Conservation (phyloP, 2,888 invertebrate genomes). For the Eurytoma adleriae region DNA sequence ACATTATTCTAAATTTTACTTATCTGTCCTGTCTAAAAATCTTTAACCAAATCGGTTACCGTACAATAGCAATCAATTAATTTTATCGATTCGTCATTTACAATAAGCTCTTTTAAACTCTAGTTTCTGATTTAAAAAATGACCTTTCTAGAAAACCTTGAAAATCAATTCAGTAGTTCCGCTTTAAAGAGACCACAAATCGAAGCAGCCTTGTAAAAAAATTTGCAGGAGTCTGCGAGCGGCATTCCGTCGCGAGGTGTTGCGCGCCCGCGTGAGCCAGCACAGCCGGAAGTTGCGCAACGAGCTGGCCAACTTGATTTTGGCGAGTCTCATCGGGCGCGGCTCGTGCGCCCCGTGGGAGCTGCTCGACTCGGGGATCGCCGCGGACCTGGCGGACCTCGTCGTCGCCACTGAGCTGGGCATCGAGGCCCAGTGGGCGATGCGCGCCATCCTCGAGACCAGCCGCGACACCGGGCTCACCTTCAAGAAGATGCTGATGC, state of each 20-base stretch:
- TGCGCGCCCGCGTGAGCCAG: constrained; percentile 55
- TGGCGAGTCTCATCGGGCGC: constrained; percentile 60
- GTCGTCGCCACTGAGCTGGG: constrained; percentile 64
- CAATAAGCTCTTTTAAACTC: too few relatives aligned
- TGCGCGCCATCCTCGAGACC: constrained; percentile 60
- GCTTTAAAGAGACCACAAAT: too few relatives aligned
- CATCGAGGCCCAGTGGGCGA: constrained; percentile 65
- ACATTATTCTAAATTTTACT: too few relatives aligned
- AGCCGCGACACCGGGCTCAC: constrained; percentile 64
- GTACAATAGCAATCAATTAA: too few relatives aligned
- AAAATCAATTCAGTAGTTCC: too few relatives aligned
- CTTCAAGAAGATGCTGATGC: constrained; percentile 71
- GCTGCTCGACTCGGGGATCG: constrained; percentile 64
- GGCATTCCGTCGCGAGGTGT: constrained; percentile 63
- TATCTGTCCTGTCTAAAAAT: too few relatives aligned
- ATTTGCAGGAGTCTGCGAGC: constrained; percentile 64
- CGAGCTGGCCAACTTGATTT: constrained; percentile 66
- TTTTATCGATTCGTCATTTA: too few relatives aligned
- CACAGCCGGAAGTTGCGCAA: constrained; percentile 68
- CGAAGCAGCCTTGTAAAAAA: neutral
- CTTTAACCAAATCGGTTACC: too few relatives aligned
- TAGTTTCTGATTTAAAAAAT: too few relatives aligned
- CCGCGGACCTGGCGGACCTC: constrained; percentile 67
- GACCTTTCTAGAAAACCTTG: too few relatives aligned
- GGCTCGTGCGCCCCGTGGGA: constrained; percentile 62